Conservation (phyloP, 2,888 invertebrate species). For the Embidobia sp. region DNA sequence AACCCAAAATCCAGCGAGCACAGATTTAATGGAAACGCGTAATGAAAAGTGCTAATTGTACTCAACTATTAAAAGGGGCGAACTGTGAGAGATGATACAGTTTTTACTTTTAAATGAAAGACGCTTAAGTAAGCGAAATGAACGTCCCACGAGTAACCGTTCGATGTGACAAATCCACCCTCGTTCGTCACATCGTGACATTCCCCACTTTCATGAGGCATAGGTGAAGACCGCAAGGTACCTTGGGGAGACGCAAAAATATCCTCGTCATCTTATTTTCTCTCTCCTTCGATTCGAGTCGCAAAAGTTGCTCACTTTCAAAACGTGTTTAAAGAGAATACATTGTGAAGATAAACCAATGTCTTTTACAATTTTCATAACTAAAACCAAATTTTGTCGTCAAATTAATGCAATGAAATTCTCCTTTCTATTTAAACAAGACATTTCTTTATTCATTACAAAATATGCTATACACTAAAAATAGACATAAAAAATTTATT, state of each 20-base stretch:
- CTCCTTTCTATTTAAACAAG: too few species aligned
- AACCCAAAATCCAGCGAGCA: too few species aligned
- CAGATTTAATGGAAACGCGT: too few species aligned
- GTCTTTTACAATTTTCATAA: too few species aligned
- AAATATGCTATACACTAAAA: too few species aligned
- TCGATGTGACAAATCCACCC: slow-evolving; percentile 72
- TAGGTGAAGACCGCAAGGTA: slow-evolving; percentile 65
- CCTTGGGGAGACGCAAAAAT: slow-evolving; percentile 70
- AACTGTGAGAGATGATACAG: background rate
- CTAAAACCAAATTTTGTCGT: too few species aligned
- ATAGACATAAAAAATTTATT: background rate
- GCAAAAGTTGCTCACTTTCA: slow-evolving; percentile 23
- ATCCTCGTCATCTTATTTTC: slow-evolving; percentile 74
- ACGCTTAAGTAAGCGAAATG: slow-evolving; percentile 66
- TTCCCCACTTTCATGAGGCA: slow-evolving; percentile 68
- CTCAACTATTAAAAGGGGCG: too few species aligned
- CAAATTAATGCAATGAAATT: too few species aligned
- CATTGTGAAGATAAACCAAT: slow-evolving; percentile 3
- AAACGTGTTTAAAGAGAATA: slow-evolving; percentile 34
- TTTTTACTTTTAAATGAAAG: slow-evolving; percentile 59
- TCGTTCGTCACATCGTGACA: slow-evolving; percentile 75
- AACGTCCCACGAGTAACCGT: slow-evolving; percentile 72
- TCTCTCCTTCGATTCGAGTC: slow-evolving; percentile 62
- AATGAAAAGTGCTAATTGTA: too few species aligned
- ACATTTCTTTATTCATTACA: too few species aligned